Base-by-base conservation (phyloP, 1,140 invertebrate species). In the Drosophila lini region DNA sequence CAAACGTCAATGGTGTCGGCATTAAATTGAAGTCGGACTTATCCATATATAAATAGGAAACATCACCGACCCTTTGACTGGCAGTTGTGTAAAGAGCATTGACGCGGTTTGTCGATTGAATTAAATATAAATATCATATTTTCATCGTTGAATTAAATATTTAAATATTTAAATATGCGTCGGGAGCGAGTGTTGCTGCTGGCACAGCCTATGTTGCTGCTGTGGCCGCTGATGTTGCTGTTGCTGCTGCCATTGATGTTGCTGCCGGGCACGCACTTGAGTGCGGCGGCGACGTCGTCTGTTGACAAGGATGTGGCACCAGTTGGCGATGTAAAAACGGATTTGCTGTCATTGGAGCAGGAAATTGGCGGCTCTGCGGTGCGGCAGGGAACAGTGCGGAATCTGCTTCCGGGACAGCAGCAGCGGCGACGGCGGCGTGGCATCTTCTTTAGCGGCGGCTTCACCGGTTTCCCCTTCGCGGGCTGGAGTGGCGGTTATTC, bases 261-360 rank as follows among this genome's bases (percentile, higher is more conserved):
- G 62, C 44, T 47, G 62, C 56, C 57, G 64, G 58, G 68, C 64
- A 78, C 79, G 65, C 79, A 76, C 70, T 88, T 88, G 71, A 86
- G 64, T 88, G 80, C 79, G 28, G 42, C 58, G 41, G 40, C 50
- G 44, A 47, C 74, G 52, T 36, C 40, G 62, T 65, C 83, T 89
- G 83, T 71, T 89, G 83, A 88, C 83, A 86, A 88, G 83, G 83
- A 86, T 80, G 83, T 83, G 77, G 84, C 84, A 67, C 80, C 83
- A 86, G 83, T 77, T 86, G 83, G 80, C 77, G 84, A 67, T 86
- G 80, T 80, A 64, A 83, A 88, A 86, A 78, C 83, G 83, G 83
- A 86, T 86, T 74, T 86, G 64, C 83, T 80, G 83, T 89, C 83
- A 86, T 89, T 86, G 68, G 61, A 86, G 84, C 83, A 88, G 83